Evolutionary conservation across 2,797 vertebrate species (phyloP).

Genomic region (Hafferia zeledoni): DNA sequence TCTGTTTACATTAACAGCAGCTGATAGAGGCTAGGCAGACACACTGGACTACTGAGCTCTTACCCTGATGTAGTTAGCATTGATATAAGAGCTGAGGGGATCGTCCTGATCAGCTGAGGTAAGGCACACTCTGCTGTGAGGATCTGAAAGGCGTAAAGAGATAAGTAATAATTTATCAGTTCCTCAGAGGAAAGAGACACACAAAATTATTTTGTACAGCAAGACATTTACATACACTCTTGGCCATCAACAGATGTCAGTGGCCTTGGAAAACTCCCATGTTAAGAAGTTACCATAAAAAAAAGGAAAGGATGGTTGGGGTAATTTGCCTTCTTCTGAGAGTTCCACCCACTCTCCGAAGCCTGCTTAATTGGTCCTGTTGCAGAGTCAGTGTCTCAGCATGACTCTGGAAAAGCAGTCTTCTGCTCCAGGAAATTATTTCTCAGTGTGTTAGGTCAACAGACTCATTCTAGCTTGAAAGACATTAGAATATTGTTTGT

Average conservation of each 20-base stretch:
- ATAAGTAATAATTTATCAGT: neutral
- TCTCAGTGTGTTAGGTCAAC: neutral
- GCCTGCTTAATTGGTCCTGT: neutral
- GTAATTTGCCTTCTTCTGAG: neutral
- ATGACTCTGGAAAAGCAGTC: neutral
- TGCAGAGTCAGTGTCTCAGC: neutral
- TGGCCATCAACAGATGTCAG: neutral
- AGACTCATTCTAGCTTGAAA: neutral
- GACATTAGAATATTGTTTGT: neutral
- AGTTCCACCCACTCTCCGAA: neutral
- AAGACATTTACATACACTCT: neutral
- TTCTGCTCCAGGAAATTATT: conserved; percentile 20
- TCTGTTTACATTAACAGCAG: neutral
- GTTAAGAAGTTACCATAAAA: neutral
- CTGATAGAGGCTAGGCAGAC: neutral
- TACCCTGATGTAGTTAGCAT: conserved; percentile 97
- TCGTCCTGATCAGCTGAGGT: conserved; percentile 90
- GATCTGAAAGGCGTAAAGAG: conserved; percentile 82
- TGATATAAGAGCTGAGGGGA: conserved; percentile 95
- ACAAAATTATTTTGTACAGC: neutral
- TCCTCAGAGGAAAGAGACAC: neutral
- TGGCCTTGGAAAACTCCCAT: neutral
- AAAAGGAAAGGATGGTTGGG: neutral
- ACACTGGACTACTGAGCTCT: conserved; percentile 35
- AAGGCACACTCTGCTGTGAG: conserved; percentile 97